These are phyloP conservation scores for Aphelenchoides besseyi DNA, from an alignment of 1,140 invertebrate genomes.

Conservation along the genomic window DNA sequence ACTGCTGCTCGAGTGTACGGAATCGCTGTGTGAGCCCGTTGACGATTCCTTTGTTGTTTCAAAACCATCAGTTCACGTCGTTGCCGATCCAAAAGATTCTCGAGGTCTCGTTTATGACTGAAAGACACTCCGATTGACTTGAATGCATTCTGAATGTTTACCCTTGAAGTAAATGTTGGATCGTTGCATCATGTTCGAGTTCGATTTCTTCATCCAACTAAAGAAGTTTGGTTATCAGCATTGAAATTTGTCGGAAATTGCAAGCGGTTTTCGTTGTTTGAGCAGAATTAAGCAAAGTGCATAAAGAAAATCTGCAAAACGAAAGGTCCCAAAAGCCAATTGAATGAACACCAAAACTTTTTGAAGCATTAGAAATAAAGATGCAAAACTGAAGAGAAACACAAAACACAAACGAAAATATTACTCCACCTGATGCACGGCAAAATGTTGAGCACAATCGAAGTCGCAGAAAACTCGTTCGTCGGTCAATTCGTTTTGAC, in stretches of 20 bases:
- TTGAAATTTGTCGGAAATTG: conserved; percentile 6
- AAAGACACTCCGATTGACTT: conserved; percentile 11
- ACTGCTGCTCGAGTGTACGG: too few species aligned
- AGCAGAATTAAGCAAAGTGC: conserved; percentile 20
- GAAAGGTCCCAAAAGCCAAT: conserved; percentile 27
- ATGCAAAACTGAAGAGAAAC: not conserved
- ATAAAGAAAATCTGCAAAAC: conserved; percentile 17
- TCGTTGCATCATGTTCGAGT: conserved; percentile 36
- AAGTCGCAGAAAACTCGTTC: conserved; percentile 6
- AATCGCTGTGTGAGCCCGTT: conserved; percentile 30
- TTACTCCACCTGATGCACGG: not conserved
- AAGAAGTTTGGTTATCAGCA: conserved; percentile 9
- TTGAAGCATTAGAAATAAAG: not conserved
- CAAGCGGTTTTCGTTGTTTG: not conserved
- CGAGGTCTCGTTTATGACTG: conserved; percentile 38
- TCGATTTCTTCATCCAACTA: conserved; percentile 41
- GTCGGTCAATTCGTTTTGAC: not conserved
- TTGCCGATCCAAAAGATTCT: conserved; percentile 41
- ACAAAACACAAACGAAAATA: conserved; percentile 12
- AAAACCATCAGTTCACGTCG: conserved; percentile 28
- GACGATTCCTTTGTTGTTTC: conserved; percentile 33
- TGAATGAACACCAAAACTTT: conserved; percentile 23
- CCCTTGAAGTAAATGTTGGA: conserved; percentile 32
- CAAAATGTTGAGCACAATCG: not conserved
- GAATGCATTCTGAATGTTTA: too few species aligned